phyloP scores from a whole-genome alignment of 2,797 vertebrate species.

The Enteromius mattozi region DNA sequence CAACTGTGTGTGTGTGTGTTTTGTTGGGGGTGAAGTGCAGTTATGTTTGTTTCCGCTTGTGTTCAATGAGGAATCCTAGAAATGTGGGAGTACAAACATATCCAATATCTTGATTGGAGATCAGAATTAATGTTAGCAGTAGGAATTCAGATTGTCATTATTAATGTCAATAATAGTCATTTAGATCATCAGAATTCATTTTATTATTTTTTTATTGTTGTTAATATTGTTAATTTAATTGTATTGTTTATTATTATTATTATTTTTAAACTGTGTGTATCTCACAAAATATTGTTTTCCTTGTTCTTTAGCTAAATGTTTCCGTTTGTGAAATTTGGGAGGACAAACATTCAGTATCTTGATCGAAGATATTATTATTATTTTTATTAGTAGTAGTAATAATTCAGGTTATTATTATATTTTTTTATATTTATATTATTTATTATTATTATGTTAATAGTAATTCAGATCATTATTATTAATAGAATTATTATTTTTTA shows the following conservation, averaged over 20 bases:
- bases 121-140: not conserved
- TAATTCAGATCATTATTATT: too few relatives aligned
- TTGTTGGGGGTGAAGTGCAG: not conserved
- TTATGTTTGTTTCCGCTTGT: not conserved
- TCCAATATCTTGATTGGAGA: slow-evolving; percentile 11
- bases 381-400: too few relatives aligned
- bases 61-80: not conserved
- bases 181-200: not conserved
- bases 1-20: not conserved
- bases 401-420: too few relatives aligned
- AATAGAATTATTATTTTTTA: too few relatives aligned
- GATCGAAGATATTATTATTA: too few relatives aligned
- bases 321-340: too few relatives aligned
- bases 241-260: not conserved
- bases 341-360: not conserved
- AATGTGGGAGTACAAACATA: not conserved
- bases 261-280: not conserved
- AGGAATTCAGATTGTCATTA: not conserved
- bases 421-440: too few relatives aligned
- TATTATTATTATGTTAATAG: too few relatives aligned
- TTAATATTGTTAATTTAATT: too few relatives aligned
- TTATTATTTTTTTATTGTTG: not conserved
- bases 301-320: not conserved
- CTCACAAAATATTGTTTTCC: not conserved
- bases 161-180: not conserved